Conservation (phyloP, 2,113 vertebrate species). For the Puntigrus tetrazona region DNA sequence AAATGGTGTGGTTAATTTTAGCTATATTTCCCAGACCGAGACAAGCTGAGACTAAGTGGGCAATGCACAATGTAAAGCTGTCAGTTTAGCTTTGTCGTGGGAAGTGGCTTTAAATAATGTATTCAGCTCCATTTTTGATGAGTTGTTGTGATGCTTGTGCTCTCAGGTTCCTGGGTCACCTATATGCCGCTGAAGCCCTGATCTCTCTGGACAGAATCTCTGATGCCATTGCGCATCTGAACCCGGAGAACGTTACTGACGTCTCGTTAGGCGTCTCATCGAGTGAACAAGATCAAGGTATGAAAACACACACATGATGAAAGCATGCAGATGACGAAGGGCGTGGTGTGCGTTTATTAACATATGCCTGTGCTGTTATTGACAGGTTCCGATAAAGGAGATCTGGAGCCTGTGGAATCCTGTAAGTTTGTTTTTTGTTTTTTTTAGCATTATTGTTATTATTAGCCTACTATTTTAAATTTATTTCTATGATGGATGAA, state of each 20-base stretch:
- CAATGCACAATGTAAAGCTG: not conserved
- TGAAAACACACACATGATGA: conserved; percentile 10
- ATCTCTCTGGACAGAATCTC: conserved; percentile 98
- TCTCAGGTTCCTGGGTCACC: conserved; percentile 92
- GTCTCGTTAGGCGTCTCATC: conserved; percentile 90
- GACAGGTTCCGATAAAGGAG: conserved; percentile 92
- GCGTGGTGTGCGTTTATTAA: not conserved
- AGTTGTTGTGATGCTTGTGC: conserved; percentile 43
- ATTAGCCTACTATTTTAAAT: not conserved
- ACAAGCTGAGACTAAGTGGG: not conserved
- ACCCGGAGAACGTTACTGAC: conserved; percentile 95
- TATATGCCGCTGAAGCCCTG: conserved; percentile 97
- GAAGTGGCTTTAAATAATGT: conserved; percentile 14
- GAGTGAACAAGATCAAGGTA: conserved; percentile 97
- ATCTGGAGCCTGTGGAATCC: conserved; percentile 89
- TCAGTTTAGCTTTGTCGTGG: not conserved
- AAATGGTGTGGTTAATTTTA: not conserved
- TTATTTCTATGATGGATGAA: not conserved
- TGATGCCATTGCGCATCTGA: conserved; percentile 95
- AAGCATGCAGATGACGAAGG: not conserved
- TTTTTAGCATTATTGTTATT: not conserved
- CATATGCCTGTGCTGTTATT: not conserved
- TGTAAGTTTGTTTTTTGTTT: too few relatives aligned
- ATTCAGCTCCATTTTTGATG: conserved; percentile 21
- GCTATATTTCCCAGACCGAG: not conserved